Conservation (phyloP, 2,888 invertebrate genomes). For the Empis stercorea region DNA sequence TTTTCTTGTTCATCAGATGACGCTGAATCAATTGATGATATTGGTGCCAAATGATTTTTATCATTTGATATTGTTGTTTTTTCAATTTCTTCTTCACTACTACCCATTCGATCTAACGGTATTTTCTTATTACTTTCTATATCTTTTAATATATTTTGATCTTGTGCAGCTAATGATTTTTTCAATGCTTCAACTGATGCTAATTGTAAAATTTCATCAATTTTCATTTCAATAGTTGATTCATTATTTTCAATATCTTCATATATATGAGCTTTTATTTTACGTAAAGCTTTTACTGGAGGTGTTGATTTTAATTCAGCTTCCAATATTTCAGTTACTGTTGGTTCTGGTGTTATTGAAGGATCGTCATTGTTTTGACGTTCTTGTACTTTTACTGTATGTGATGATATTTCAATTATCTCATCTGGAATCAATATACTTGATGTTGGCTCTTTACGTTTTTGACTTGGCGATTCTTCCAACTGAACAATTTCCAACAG, state of each 20-base stretch:
- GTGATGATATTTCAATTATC: conserved; percentile 26
- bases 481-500: conserved; percentile 33
- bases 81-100: conserved; percentile 29
- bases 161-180: conserved; percentile 28
- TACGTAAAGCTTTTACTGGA: conserved; percentile 34
- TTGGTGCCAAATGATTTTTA: conserved; percentile 24
- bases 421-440: conserved; percentile 32
- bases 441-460: conserved; percentile 20
- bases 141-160: conserved; percentile 39
- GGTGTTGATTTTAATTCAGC: conserved; percentile 17
- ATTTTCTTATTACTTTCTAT: conserved; percentile 36
- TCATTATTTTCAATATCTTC: conserved; percentile 42
- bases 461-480: conserved; percentile 35
- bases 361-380: conserved; percentile 11
- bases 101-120: conserved; percentile 34
- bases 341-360: conserved; percentile 17
- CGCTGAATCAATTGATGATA: conserved; percentile 35
- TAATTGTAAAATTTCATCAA: conserved; percentile 23
- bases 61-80: conserved; percentile 16
- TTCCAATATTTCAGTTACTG: conserved; percentile 31
- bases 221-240: conserved; percentile 12
- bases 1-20: conserved; percentile 34
- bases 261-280: conserved; percentile 48
- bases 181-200: conserved; percentile 27
- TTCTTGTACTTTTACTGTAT: not conserved